Conservation (phyloP, 1,140 invertebrate species). For the Globodera rostochiensis region DNA sequence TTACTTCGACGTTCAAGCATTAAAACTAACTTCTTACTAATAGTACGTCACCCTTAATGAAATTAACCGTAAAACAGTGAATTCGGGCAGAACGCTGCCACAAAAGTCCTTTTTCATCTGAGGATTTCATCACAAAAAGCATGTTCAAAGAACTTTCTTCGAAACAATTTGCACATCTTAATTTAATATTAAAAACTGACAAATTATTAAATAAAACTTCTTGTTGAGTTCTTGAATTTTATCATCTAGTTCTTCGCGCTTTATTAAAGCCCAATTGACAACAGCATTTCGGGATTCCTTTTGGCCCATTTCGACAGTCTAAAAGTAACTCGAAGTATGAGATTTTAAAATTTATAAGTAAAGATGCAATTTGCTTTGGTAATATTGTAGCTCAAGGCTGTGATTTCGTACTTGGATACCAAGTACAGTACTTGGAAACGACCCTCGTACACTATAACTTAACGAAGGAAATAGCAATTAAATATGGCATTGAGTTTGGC, state of each 20-base stretch:
- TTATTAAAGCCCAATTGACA: slow-evolving; percentile 14
- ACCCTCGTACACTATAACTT: too few relatives aligned
- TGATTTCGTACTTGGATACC: too few relatives aligned
- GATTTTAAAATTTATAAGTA: not conserved
- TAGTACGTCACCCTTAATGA: too few relatives aligned
- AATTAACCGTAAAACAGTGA: slow-evolving; percentile 25
- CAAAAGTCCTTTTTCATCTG: slow-evolving; percentile 6
- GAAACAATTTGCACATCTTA: slow-evolving; percentile 19
- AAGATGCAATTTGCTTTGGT: too few relatives aligned
- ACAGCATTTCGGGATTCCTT: slow-evolving; percentile 9
- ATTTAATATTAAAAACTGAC: not conserved
- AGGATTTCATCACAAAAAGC: slow-evolving; percentile 22
- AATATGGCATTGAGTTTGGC: too few relatives aligned
- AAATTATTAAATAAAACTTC: slow-evolving; percentile 18
- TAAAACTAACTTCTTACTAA: too few relatives aligned
- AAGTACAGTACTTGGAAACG: too few relatives aligned
- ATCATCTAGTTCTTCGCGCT: slow-evolving; percentile 16
- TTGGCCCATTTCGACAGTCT: not conserved
- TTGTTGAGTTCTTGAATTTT: slow-evolving; percentile 19
- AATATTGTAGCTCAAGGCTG: too few relatives aligned
- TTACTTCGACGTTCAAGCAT: too few relatives aligned
- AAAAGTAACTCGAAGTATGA: not conserved
- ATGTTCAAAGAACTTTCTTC: slow-evolving; percentile 12
- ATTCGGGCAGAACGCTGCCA: slow-evolving; percentile 23
- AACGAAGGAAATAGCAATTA: too few relatives aligned